These are phyloP conservation scores for Diadumene lineata DNA, from an alignment of 92 coral and sea anemone genomes.

Conservation along the genomic window DNA sequence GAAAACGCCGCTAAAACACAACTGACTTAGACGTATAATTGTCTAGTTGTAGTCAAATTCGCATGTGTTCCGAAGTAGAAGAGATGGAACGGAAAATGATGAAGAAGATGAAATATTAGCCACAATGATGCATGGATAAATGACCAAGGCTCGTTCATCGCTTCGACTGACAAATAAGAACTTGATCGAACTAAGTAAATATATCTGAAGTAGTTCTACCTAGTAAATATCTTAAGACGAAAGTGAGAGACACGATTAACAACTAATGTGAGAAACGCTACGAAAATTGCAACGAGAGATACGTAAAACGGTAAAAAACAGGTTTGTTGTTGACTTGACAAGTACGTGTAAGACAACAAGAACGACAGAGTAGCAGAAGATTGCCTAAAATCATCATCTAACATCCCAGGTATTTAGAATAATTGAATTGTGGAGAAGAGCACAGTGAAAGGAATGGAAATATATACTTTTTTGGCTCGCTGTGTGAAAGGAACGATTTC, in stretches of 20 bases:
- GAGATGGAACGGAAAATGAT: neutral
- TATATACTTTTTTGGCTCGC: neutral
- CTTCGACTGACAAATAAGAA: neutral
- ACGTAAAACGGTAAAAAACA: neutral
- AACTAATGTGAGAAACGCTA: neutral
- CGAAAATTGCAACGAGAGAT: constrained; percentile 2
- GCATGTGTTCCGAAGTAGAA: neutral
- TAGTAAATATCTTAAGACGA: constrained; percentile 1
- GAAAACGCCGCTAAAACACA: constrained; percentile 10
- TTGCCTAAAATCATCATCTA: neutral
- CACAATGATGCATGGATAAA: neutral
- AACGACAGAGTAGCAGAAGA: neutral
- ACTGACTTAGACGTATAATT: neutral
- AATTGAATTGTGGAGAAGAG: neutral
- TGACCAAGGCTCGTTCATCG: constrained; percentile 3
- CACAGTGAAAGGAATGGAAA: neutral
- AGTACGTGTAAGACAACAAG: constrained; percentile 21
- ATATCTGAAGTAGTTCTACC: constrained; percentile 8
- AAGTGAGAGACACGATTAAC: neutral
- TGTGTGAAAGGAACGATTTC: neutral
- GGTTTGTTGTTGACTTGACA: constrained; percentile 7
- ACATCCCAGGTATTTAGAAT: neutral
- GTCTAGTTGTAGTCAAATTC: neutral
- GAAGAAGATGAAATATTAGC: neutral
- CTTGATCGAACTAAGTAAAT: constrained; percentile 14